Evolutionary conservation across 1,140 invertebrate genomes (phyloP).

Genomic region (Agrypnia vestita): DNA sequence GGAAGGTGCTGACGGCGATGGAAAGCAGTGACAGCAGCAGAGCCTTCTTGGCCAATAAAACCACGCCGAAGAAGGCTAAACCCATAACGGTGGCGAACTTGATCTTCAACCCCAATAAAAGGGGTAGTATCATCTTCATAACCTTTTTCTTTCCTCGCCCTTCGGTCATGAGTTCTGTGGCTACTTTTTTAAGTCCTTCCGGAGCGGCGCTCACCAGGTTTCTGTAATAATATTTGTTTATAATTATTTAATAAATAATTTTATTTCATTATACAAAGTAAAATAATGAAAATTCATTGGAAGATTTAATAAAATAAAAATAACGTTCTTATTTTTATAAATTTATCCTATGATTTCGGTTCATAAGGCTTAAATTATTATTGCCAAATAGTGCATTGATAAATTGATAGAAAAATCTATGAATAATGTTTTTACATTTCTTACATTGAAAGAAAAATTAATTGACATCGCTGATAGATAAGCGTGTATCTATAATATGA

Average conservation of each 20-base stretch:
- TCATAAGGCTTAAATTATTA: no score
- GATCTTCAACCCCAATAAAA: slow-evolving; percentile 76
- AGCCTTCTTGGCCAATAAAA: slow-evolving; percentile 79
- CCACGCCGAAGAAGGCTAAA: slow-evolving; percentile 75
- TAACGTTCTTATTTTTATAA: no score
- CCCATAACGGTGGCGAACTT: slow-evolving; percentile 75
- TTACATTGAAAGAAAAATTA: no score
- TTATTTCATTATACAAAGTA: no score
- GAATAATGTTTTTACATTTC: no score
- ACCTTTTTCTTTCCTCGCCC: slow-evolving; percentile 79
- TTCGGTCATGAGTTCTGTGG: slow-evolving; percentile 75
- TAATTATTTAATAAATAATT: neutral
- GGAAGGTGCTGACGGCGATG: slow-evolving; percentile 76
- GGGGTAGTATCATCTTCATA: slow-evolving; percentile 74
- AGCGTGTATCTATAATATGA: no score
- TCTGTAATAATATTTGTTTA: slow-evolving; percentile 57
- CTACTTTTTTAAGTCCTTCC: slow-evolving; percentile 72
- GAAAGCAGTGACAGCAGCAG: slow-evolving; percentile 77
- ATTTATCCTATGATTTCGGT: no score
- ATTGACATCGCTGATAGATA: no score
- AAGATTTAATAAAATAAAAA: no score
- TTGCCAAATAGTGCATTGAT: no score
- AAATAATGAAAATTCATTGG: no score
- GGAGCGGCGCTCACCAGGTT: slow-evolving; percentile 70
- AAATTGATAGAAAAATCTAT: no score